Percentiles rank a stretch among this genome's conserved stretches.
Evolutionary conservation across 2,888 invertebrate species (phyloP).

Genomic region (Agrotis puta): DNA sequence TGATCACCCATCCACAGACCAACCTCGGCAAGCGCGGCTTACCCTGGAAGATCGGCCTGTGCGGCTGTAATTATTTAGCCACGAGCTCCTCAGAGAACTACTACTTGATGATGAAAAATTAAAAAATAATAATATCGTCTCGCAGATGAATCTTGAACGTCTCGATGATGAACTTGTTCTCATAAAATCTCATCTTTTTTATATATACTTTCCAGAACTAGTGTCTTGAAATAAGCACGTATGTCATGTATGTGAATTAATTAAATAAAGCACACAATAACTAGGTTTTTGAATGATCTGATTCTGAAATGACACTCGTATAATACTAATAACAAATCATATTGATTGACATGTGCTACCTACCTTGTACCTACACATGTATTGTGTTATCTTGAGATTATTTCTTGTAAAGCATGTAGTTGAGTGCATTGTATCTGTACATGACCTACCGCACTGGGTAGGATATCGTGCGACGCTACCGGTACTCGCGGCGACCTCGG

Average conservation of each 20-base stretch:
- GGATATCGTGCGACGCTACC: constrained; percentile 12
- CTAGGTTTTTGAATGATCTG: not conserved
- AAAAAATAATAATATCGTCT: not conserved
- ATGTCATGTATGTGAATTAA: not conserved
- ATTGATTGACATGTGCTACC: not conserved
- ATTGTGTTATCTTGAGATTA: constrained; percentile 42
- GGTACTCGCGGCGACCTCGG: constrained; percentile 46
- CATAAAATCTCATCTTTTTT: constrained; percentile 4
- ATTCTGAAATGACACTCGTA: too few relatives aligned
- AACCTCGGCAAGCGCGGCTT: too few relatives aligned
- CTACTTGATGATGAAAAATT: not conserved
- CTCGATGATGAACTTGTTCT: constrained; percentile 9
- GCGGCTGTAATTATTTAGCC: too few relatives aligned
- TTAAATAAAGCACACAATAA: not conserved
- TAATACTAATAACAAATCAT: not conserved
- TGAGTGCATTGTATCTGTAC: constrained; percentile 48
- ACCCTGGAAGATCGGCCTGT: too few relatives aligned
- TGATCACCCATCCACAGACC: too few relatives aligned
- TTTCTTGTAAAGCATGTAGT: constrained; percentile 30
- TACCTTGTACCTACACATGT: not conserved
- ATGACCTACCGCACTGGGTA: constrained; percentile 64
- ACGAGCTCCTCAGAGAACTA: too few relatives aligned
- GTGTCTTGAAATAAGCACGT: not conserved
- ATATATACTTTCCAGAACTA: not conserved
- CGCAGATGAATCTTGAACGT: too few relatives aligned